Percentiles rank a stretch among this genome's conserved stretches.
phyloP scores from a whole-genome alignment of 2,888 invertebrate species.

The Malthinus seriepunctatus region DNA sequence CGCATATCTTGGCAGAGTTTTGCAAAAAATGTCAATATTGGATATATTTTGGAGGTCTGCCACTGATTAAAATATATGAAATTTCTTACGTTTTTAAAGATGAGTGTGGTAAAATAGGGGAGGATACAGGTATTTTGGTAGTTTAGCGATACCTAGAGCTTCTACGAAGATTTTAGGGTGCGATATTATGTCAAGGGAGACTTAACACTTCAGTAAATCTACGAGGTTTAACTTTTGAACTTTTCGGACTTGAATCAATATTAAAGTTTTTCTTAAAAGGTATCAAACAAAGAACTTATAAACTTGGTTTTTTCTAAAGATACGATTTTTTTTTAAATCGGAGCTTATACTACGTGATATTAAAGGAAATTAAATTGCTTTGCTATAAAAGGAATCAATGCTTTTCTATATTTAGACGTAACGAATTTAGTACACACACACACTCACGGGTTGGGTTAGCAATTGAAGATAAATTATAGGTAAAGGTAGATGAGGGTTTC shows the following conservation, averaged over 20 bases:
- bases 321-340: not conserved
- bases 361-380: slow-evolving; percentile 12
- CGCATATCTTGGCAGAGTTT: slow-evolving; percentile 10
- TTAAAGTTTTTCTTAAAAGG: slow-evolving; percentile 9
- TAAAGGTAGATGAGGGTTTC: not conserved
- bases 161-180: slow-evolving; percentile 18
- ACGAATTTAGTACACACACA: slow-evolving; percentile 8
- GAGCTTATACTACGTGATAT: not conserved
- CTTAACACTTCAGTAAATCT: slow-evolving; percentile 16
- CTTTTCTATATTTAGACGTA: slow-evolving; percentile 17
- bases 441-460: slow-evolving; percentile 7
- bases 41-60: slow-evolving; percentile 6
- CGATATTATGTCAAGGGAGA: slow-evolving; percentile 14
- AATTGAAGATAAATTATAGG: slow-evolving; percentile 6
- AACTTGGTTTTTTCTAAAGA: not conserved
- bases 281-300: slow-evolving; percentile 8
- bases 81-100: slow-evolving; percentile 9
- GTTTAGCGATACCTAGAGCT: slow-evolving; percentile 14
- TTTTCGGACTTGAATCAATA: slow-evolving; percentile 16
- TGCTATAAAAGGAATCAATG: slow-evolving; percentile 7
- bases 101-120: slow-evolving; percentile 15
- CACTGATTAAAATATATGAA: slow-evolving; percentile 9
- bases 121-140: slow-evolving; percentile 18
- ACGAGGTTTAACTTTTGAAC: slow-evolving; percentile 9
- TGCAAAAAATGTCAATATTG: slow-evolving; percentile 13